Base-by-base conservation (phyloP, 2,888 invertebrate genomes). In the Eucriotettix oculatus region DNA sequence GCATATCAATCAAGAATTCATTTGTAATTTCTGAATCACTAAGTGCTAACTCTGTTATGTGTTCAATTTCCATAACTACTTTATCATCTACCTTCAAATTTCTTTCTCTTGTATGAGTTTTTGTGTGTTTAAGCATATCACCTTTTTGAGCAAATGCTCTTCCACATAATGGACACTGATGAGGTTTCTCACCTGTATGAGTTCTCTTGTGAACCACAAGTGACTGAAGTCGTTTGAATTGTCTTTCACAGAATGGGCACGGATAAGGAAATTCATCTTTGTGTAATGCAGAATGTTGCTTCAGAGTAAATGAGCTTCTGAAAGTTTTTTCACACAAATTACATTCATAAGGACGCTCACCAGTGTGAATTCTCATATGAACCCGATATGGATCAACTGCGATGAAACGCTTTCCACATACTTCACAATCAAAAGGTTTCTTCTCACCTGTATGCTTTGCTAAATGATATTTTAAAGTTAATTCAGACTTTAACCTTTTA, bases 371-470 rank as follows among this genome's bases (percentile, higher is more conserved):
- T 43, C 62, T 56, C 63, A 64, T 61, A 48, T 63, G 63, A n/a
- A 64, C 60, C 16, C 62, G 63, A 16, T 59, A 63, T 2, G 64
- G 61, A 29, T 58, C 63, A 1, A 64, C 57, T n/a, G 64, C 58
- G 43, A 54, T 57, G 58, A 65, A 65, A 17, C 62, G 59, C 52
- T 63, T 65, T 1, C 60, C 61, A 57, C 65, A 62, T 42, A 58
- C 57, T 16, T 60, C 61, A 52, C 64, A 64, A 57, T 62, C 63
- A 59, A 63, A 64, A 41, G 64, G 65, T 29, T 61, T 61, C 58
- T 63, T 64, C 54, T 65, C 65, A 11, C 65, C 64, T 14, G 62
- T 63, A 58, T 61, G 62, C 57, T 62, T 62, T 44, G 64, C 63
- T 54, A 63, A 54, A 52, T 65, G 64, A 56, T 64, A 64, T 42